Percentiles rank a stretch among this genome's conserved stretches.
Evolutionary conservation across 2,113 vertebrate species (phyloP).

Genomic region (Takifugu flavidus): DNA sequence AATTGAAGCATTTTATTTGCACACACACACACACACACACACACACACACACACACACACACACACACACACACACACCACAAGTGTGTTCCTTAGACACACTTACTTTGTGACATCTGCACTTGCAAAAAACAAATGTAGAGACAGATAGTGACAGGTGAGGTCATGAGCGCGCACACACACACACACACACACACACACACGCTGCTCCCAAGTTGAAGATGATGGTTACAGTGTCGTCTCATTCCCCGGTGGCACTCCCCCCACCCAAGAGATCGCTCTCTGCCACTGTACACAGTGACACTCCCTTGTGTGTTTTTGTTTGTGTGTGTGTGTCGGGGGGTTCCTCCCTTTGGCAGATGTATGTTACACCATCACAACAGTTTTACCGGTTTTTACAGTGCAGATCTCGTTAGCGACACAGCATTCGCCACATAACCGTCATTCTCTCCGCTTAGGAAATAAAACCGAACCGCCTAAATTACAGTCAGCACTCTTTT

Average conservation of each 20-base stretch:
- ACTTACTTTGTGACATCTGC: constrained; percentile 36
- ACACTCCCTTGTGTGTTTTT: constrained; percentile 19
- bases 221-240: constrained; percentile 59
- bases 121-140: constrained; percentile 56
- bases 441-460: constrained; percentile 21
- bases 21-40: constrained; percentile 7
- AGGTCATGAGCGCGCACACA: constrained; percentile 40
- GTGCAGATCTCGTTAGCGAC: background rate
- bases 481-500: constrained; percentile 6
- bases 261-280: constrained; percentile 51
- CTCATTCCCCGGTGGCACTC: constrained; percentile 39
- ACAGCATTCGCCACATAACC: constrained; percentile 4
- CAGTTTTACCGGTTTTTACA: background rate
- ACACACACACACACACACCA: constrained; percentile 13
- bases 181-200: constrained; percentile 22
- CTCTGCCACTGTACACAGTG: constrained; percentile 58
- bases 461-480: constrained; percentile 12
- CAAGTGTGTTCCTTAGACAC: constrained; percentile 23
- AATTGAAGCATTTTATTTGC: constrained; percentile 41
- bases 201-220: constrained; percentile 51
- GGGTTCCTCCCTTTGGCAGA: constrained; percentile 12
- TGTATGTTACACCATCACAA: constrained; percentile 15
- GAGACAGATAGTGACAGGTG: constrained; percentile 48
- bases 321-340: constrained; percentile 9
- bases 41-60: constrained; percentile 7